Conservation (phyloP, 2,888 invertebrate genomes). For the Spicauda simplicius region DNA sequence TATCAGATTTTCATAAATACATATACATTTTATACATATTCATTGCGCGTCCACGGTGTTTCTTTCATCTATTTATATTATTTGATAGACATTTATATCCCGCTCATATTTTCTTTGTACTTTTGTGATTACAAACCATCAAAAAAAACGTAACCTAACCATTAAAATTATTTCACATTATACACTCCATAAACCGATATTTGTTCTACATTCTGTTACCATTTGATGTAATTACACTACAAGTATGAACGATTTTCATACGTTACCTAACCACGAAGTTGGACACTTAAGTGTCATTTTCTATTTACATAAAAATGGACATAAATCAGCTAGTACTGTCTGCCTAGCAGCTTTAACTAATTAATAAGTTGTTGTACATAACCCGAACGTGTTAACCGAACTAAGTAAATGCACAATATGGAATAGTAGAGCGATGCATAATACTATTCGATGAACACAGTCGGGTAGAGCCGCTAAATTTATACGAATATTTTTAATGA, state of each 20-base stretch:
- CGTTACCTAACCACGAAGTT: slow-evolving; percentile 51
- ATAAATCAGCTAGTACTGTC: slow-evolving; percentile 20
- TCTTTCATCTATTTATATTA: slow-evolving; percentile 50
- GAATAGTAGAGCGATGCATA: slow-evolving; percentile 18
- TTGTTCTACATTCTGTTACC: slow-evolving; percentile 73
- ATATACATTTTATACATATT: slow-evolving; percentile 56
- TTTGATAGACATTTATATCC: slow-evolving; percentile 56
- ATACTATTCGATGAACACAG: slow-evolving; percentile 14
- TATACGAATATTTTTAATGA: not conserved
- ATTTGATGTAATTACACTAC: slow-evolving; percentile 65
- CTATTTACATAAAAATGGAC: slow-evolving; percentile 37
- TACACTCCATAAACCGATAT: slow-evolving; percentile 64
- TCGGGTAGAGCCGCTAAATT: not conserved
- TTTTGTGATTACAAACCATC: slow-evolving; percentile 70
- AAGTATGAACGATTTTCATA: slow-evolving; percentile 65
- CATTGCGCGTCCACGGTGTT: slow-evolving; percentile 56
- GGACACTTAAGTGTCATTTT: slow-evolving; percentile 10
- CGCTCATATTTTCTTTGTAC: slow-evolving; percentile 75
- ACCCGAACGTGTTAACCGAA: slow-evolving; percentile 15
- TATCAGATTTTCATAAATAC: slow-evolving; percentile 58
- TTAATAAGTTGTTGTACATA: slow-evolving; percentile 8
- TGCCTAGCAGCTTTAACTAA: slow-evolving; percentile 29
- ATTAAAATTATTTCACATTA: slow-evolving; percentile 65
- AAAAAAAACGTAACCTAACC: slow-evolving; percentile 68
- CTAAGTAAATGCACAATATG: slow-evolving; percentile 15